Base-by-base conservation (phyloP, 23 tunicate species). In the Clavelina lepadiformis region DNA sequence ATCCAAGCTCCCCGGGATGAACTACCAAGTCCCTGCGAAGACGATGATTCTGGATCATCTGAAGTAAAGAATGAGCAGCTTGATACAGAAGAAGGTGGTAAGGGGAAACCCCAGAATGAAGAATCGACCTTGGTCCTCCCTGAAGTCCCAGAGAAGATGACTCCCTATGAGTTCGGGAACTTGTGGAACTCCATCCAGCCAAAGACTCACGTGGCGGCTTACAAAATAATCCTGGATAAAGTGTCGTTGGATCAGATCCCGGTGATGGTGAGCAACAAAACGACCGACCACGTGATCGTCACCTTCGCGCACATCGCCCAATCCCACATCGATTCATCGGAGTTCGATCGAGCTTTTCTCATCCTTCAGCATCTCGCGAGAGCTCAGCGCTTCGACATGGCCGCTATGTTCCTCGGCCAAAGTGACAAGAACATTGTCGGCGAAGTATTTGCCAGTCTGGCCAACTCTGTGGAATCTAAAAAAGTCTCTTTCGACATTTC, bases 161-260 rank as follows among this genome's bases (percentile, higher is more conserved):
- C 96, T 30, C 97, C 97, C 2, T 89, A 68, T 50, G 97, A 89
- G 29, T 89, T 89, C 61, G 89, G 89, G 0, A 49, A 82, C 29
- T 47, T 46, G 46, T 89, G 97, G 97, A 74, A 70, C 53, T 57
- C 79, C 20, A 62, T 89, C 0, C 74, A 88, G 23, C 75, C 75
- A 4, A 88, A 88, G 38, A 67, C 64, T 3, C 52, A 81, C 73
- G 52, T 80, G 5, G 64, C 31, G 1, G 80, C 73, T 2, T 89
- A 81, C 67, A 81, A 89, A 46, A 32, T 44, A 7, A 65, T 89
- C 0, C 46, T 89, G 27, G 82, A 75, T 56, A 65, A 59, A 37
- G 65, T 64, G 11, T 44, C 55, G 3, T 49, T 65, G 3, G 52
- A 69, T 11, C 46, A 52, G 4, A 51, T 89, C 7, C 89, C 89